Conservation (phyloP, 92 coral and sea anemone species). For the Heliopora coerulea region DNA sequence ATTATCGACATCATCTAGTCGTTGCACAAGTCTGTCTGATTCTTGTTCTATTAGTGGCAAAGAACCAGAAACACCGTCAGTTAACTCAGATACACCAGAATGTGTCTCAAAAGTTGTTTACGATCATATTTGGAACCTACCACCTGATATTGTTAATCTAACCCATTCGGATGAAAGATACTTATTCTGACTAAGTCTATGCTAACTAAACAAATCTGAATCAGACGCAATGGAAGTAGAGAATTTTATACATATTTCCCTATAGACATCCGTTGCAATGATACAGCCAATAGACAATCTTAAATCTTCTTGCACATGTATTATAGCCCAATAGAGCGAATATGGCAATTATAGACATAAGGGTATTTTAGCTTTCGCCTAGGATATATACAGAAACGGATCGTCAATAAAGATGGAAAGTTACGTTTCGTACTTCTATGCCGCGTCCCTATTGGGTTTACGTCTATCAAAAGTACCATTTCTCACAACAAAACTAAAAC, state of each 20-base stretch:
- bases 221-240: background rate
- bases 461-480: background rate
- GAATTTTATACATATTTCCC: background rate
- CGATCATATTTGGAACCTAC: conserved; percentile 60
- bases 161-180: conserved; percentile 29
- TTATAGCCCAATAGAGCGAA: background rate
- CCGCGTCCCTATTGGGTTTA: background rate
- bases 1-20: conserved; percentile 64
- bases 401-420: conserved; percentile 2
- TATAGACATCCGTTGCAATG: background rate
- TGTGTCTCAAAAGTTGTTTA: conserved; percentile 63
- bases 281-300: background rate
- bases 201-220: conserved; percentile 3
- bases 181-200: conserved; percentile 14
- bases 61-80: conserved; percentile 86
- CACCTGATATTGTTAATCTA: conserved; percentile 33
- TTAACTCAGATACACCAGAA: conserved; percentile 65
- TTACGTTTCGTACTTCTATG: background rate
- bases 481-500: background rate
- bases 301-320: background rate
- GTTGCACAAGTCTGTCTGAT: conserved; percentile 62
- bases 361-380: too few relatives aligned
- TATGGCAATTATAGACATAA: too few relatives aligned
- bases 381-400: background rate
- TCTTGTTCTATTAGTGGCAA: conserved; percentile 54